phyloP scores from a whole-genome alignment of 2,888 invertebrate species.

The Polymixis lichenea region DNA sequence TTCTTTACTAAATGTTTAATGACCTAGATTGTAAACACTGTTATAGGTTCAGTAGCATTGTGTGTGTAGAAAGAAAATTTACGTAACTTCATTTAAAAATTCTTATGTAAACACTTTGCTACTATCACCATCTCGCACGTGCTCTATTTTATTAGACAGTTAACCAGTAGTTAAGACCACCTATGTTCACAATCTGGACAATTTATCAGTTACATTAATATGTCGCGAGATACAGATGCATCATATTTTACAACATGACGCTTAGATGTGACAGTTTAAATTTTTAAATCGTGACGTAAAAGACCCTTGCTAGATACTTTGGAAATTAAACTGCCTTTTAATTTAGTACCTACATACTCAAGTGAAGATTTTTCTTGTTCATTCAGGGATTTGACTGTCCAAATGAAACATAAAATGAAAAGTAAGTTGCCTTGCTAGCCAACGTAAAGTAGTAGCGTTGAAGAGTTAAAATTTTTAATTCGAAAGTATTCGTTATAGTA shows the following conservation, averaged over 20 bases:
- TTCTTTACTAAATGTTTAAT: too few species aligned
- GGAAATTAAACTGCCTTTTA: slow-evolving; percentile 5
- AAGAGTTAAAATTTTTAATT: too few species aligned
- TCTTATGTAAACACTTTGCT: too few species aligned
- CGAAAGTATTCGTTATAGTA: too few species aligned
- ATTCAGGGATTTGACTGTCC: background rate
- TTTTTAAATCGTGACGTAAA: slow-evolving; percentile 73
- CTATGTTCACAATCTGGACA: slow-evolving; percentile 79
- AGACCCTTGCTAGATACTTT: slow-evolving; percentile 21
- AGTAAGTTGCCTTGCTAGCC: too few species aligned
- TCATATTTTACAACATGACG: slow-evolving; percentile 60
- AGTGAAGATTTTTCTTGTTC: background rate
- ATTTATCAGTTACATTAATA: slow-evolving; percentile 81
- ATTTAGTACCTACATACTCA: background rate
- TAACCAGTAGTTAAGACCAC: slow-evolving; percentile 83
- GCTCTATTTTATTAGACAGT: slow-evolving; percentile 64
- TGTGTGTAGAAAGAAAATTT: too few species aligned
- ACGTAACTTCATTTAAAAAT: too few species aligned
- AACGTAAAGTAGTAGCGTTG: too few species aligned
- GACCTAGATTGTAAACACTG: too few species aligned
- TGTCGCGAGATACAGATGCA: slow-evolving; percentile 50
- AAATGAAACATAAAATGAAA: background rate
- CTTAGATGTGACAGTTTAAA: slow-evolving; percentile 58
- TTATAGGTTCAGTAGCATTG: too few species aligned
- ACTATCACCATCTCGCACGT: slow-evolving; percentile 72